phyloP scores from a whole-genome alignment of 2,888 invertebrate genomes.

The Aphodius granarius region DNA sequence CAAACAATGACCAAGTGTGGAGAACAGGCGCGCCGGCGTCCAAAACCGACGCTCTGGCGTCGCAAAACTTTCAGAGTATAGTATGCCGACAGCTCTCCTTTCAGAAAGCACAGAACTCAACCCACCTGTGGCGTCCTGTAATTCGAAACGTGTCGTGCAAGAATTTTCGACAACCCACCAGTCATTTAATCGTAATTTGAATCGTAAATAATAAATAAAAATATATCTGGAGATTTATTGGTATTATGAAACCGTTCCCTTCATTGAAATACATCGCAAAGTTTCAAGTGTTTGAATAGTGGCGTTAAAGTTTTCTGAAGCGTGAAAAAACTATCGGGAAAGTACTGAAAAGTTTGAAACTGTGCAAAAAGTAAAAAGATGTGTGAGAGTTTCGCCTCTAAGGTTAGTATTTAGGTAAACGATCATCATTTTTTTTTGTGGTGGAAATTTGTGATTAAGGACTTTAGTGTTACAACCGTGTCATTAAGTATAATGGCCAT shows the following conservation, averaged over 20 bases:
- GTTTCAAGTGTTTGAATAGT: neutral
- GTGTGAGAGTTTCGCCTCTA: neutral
- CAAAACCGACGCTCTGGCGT: neutral
- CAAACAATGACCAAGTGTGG: neutral
- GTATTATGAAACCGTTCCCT: no score
- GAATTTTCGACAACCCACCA: neutral
- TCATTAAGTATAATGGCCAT: no score
- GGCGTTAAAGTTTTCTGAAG: neutral
- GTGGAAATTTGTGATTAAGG: neutral
- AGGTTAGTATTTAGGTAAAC: neutral
- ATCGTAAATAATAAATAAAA: neutral
- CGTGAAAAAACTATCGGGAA: neutral
- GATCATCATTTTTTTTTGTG: neutral
- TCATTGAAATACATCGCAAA: neutral
- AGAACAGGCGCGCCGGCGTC: neutral
- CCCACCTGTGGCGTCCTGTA: neutral
- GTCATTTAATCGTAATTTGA: neutral
- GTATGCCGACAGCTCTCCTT: neutral
- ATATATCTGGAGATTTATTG: no score
- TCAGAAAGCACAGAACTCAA: neutral
- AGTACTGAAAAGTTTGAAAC: neutral
- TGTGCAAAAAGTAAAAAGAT: neutral
- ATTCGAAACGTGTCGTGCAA: neutral
- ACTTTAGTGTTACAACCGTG: no score
- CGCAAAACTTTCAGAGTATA: neutral